Conservation (phyloP, 2,113 vertebrate genomes). For the Centropus bengalensis region DNA sequence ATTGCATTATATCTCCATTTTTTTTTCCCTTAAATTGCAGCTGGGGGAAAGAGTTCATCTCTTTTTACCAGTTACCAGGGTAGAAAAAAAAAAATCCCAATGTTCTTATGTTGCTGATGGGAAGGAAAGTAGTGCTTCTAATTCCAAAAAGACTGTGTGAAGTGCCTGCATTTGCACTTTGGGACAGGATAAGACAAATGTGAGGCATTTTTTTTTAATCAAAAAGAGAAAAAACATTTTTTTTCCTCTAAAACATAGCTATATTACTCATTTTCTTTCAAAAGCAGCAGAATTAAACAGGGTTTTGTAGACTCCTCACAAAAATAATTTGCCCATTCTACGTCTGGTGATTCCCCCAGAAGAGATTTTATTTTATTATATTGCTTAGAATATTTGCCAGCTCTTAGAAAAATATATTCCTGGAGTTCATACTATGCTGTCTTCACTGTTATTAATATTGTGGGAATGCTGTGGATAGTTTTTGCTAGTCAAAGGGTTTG, state of each 20-base stretch:
- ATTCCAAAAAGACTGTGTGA: neutral
- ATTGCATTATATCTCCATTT: neutral
- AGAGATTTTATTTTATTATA: neutral
- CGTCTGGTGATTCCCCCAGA: neutral
- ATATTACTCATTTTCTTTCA: neutral
- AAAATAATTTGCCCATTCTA: neutral
- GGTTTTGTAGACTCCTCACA: neutral
- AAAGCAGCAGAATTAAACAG: neutral
- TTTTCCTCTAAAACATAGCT: neutral
- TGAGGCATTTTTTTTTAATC: neutral
- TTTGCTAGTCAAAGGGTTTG: no score
- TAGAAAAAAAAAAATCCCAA: neutral
- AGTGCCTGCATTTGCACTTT: neutral
- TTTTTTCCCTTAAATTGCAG: neutral
- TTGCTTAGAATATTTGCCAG: neutral
- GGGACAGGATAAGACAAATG: neutral
- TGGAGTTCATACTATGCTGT: neutral
- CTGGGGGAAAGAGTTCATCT: neutral
- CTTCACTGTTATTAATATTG: neutral
- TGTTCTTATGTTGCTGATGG: neutral
- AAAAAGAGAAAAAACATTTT: neutral
- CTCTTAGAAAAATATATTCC: neutral
- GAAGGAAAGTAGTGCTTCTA: neutral
- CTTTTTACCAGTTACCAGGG: neutral
- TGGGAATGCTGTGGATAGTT: neutral